These are phyloP conservation scores for Silurus meridionalis DNA, from an alignment of 2,113 vertebrate species.

Conservation along the genomic window DNA sequence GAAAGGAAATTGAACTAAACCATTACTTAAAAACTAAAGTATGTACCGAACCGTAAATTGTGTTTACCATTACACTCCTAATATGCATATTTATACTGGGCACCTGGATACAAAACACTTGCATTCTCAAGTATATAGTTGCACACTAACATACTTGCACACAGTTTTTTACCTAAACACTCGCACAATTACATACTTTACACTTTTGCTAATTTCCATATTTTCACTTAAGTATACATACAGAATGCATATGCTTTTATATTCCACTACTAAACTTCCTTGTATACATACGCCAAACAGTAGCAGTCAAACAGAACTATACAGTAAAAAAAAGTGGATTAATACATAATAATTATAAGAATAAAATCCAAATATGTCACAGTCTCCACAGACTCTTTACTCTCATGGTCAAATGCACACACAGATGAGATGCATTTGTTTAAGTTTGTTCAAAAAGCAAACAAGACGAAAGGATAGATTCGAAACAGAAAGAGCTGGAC, in stretches of 20 bases:
- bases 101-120: no score
- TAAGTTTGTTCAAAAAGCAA: not conserved
- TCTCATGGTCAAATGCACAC: not conserved
- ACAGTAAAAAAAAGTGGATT: not conserved
- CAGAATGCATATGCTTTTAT: no score
- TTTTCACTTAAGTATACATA: not conserved
- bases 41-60: no score
- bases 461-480: no score
- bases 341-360: not conserved
- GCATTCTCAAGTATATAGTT: no score
- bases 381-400: not conserved
- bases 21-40: no score
- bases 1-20: no score
- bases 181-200: not conserved
- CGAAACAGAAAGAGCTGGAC: not conserved
- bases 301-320: not conserved
- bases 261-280: no score
- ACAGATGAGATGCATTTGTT: not conserved
- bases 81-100: no score
- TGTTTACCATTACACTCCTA: no score
- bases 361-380: not conserved
- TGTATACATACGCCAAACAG: not conserved
- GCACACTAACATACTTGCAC: no score
- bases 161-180: not conserved
- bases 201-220: not conserved